phyloP scores from a whole-genome alignment of 2,113 vertebrate genomes.

The Zapornia atra region DNA sequence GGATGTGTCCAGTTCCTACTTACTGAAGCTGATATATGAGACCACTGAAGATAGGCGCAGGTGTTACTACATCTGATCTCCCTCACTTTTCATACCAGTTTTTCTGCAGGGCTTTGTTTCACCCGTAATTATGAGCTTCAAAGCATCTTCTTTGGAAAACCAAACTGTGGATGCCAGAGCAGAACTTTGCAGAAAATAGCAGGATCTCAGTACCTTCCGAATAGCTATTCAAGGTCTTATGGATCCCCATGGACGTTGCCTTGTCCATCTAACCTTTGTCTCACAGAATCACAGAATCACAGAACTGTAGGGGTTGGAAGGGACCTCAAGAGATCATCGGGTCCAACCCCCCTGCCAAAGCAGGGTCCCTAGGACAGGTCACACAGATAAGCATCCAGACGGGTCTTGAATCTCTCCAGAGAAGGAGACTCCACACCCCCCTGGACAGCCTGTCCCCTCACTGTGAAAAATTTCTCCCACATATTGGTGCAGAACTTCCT shows the following conservation, averaged over 20 bases:
- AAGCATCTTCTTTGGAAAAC: neutral
- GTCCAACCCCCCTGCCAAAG: too few species aligned
- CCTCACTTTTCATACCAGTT: neutral
- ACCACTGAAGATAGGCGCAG: neutral
- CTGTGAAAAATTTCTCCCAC: too few species aligned
- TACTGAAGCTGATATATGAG: neutral
- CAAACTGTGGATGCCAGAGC: neutral
- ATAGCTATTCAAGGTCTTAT: neutral
- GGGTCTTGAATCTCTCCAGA: too few species aligned
- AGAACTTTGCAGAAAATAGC: neutral
- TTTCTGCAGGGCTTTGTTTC: neutral
- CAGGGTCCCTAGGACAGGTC: too few species aligned
- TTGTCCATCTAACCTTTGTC: neutral
- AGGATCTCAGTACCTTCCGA: neutral
- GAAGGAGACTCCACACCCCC: too few species aligned
- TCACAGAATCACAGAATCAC: neutral
- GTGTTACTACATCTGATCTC: neutral
- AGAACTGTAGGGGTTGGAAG: too few species aligned
- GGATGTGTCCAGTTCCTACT: neutral
- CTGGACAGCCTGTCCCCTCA: too few species aligned
- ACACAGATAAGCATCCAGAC: too few species aligned
- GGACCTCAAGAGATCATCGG: too few species aligned
- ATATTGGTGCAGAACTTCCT: too few species aligned
- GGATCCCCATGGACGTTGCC: neutral
- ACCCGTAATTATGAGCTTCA: neutral